A percentile compares a stretch with the other conserved stretches of the same genome.
Conservation (phyloP, 2,888 invertebrate genomes). For the Hetaerina titia region DNA sequence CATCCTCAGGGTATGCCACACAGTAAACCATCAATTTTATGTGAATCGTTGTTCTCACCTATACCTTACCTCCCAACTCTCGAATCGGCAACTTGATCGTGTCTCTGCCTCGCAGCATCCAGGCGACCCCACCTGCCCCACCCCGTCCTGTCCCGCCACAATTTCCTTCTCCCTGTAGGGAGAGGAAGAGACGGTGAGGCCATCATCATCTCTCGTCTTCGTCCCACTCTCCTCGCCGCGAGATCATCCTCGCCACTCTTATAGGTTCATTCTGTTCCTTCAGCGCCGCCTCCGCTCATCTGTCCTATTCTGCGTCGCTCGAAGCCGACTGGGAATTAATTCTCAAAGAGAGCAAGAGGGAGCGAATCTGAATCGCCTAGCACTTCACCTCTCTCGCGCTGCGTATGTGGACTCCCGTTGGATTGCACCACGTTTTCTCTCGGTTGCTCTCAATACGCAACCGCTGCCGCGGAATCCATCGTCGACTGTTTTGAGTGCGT, state of each 20-base stretch:
- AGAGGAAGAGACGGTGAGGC: no score
- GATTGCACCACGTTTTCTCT: no score
- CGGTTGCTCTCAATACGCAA: no score
- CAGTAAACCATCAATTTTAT: no score
- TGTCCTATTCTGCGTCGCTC: background rate
- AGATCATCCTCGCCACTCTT: background rate
- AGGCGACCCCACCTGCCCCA: background rate
- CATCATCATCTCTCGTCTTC: background rate
- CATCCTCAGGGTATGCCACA: no score
- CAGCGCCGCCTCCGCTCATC: slow-evolving; percentile 11
- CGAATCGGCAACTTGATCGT: no score
- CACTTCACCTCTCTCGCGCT: background rate
- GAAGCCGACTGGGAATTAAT: background rate
- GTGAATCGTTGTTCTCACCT: no score
- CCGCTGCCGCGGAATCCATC: no score
- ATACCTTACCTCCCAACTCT: no score
- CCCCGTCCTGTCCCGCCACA: background rate
- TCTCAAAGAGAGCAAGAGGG: background rate
- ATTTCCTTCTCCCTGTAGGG: background rate
- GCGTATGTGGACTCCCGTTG: background rate
- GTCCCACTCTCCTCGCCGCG: background rate
- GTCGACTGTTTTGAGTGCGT: no score
- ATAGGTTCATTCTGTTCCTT: background rate
- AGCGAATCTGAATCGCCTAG: background rate
- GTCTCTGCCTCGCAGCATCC: background rate